These are phyloP conservation scores for Ceramica pisi DNA, from an alignment of 2,888 invertebrate species.

Conservation along the genomic window DNA sequence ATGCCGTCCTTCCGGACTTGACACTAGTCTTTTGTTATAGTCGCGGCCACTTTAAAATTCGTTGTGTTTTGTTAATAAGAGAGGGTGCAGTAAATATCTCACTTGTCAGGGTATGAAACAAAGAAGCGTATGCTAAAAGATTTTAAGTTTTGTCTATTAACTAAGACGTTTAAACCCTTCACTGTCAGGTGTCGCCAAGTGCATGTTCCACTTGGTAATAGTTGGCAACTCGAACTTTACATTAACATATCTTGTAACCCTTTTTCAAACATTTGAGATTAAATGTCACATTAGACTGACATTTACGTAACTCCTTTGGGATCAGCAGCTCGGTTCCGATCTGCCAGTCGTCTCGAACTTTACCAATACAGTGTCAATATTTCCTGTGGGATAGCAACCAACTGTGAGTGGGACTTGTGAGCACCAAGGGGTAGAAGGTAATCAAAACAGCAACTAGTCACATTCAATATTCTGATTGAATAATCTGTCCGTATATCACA, in stretches of 20 bases:
- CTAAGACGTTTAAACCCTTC: not conserved
- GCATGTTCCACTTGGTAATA: not conserved
- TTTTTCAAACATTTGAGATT: constrained; percentile 25
- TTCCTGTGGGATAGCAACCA: constrained; percentile 1
- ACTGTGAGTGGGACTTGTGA: constrained; percentile 15
- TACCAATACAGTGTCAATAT: constrained; percentile 41
- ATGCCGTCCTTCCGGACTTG: constrained; percentile 65
- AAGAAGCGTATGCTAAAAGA: constrained; percentile 28
- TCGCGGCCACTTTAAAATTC: constrained; percentile 62
- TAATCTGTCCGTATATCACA: constrained; percentile 53
- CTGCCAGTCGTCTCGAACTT: constrained; percentile 21
- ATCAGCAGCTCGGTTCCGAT: constrained; percentile 13
- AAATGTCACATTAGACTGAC: constrained; percentile 47
- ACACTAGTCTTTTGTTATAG: constrained; percentile 64
- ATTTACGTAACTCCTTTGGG: constrained; percentile 28
- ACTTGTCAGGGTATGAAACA: constrained; percentile 40
- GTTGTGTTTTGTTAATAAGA: constrained; percentile 50
- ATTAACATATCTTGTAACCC: not conserved
- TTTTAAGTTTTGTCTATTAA: constrained; percentile 25
- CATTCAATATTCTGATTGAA: constrained; percentile 59
- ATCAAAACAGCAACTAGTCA: constrained; percentile 47
- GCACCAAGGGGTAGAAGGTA: constrained; percentile 29
- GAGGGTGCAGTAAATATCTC: constrained; percentile 39
- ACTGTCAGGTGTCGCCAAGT: not conserved
- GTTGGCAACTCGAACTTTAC: not conserved